Percentiles rank a stretch among this genome's conserved stretches.
Evolutionary conservation across 2,113 vertebrate species (phyloP).

Genomic region (Centropristis striata): DNA sequence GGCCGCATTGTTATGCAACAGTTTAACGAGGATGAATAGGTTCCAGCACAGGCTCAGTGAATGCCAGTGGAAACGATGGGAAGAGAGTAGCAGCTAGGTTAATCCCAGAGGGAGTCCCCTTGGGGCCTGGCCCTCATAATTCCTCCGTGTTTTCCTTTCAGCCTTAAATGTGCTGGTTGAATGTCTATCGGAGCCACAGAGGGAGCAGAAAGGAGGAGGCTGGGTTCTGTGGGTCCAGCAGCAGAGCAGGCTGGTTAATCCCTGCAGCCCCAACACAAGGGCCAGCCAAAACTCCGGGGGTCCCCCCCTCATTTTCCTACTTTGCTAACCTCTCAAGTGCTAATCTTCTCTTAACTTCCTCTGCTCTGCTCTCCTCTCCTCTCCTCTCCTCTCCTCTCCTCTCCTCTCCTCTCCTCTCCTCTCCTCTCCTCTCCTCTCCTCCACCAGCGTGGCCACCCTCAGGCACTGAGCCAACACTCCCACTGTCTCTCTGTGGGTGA

Average conservation of each 20-base stretch:
- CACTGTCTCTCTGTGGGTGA: slow-evolving; percentile 80
- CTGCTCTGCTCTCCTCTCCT: slow-evolving; percentile 22
- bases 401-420: slow-evolving; percentile 31
- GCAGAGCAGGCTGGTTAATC: slow-evolving; percentile 67
- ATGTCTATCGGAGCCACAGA: slow-evolving; percentile 49
- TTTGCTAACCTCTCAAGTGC: slow-evolving; percentile 54
- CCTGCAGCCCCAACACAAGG: slow-evolving; percentile 49
- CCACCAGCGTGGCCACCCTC: slow-evolving; percentile 47
- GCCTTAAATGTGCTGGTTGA: slow-evolving; percentile 62
- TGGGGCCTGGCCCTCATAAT: slow-evolving; percentile 63
- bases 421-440: slow-evolving; percentile 22
- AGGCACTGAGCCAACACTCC: slow-evolving; percentile 75
- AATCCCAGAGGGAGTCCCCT: slow-evolving; percentile 75
- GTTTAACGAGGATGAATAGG: slow-evolving; percentile 77
- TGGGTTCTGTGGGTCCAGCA: slow-evolving; percentile 50
- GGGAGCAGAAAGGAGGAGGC: slow-evolving; percentile 51
- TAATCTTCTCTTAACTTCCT: slow-evolving; percentile 54
- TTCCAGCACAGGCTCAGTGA: slow-evolving; percentile 55
- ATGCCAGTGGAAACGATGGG: slow-evolving; percentile 69
- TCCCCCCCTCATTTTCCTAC: slow-evolving; percentile 47
- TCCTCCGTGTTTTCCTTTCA: slow-evolving; percentile 75
- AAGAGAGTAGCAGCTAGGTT: slow-evolving; percentile 69
- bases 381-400: slow-evolving; percentile 22
- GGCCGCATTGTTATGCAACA: slow-evolving; percentile 82
- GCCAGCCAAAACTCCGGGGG: slow-evolving; percentile 65